These are phyloP conservation scores for Hydractinia echinata DNA, from an alignment of 30 jellyfish, hydroid and myxozoan genomes.

Conservation along the genomic window DNA sequence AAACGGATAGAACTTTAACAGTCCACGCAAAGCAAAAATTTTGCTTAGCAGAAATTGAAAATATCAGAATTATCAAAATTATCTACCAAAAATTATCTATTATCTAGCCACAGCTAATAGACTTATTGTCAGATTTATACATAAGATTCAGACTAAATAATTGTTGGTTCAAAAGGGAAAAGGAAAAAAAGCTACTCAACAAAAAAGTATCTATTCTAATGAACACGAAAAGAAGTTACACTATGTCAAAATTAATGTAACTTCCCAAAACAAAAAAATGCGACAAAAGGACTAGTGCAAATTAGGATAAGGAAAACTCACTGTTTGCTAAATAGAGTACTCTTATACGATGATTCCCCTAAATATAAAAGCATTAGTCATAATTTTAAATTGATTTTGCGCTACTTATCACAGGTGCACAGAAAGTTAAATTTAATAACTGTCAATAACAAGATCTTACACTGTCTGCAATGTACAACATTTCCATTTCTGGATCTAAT, in stretches of 20 bases:
- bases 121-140: too few species aligned
- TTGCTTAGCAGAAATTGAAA: too few species aligned
- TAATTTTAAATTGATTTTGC: neutral
- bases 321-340: slow-evolving; percentile 35
- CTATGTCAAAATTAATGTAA: neutral
- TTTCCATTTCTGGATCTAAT: slow-evolving; percentile 38
- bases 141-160: too few species aligned
- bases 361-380: slow-evolving; percentile 16
- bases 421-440: neutral
- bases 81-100: too few species aligned
- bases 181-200: too few species aligned
- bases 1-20: neutral
- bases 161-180: too few species aligned
- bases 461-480: slow-evolving; percentile 43
- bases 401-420: neutral
- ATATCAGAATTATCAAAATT: too few species aligned
- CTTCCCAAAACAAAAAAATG: neutral
- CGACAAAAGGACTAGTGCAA: neutral
- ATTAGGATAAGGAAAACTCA: slow-evolving; percentile 2
- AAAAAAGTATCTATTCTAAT: too few species aligned
- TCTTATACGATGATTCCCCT: slow-evolving; percentile 41
- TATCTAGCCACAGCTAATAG: too few species aligned
- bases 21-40: too few species aligned
- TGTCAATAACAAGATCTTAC: slow-evolving; percentile 10
- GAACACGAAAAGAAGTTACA: neutral